phyloP scores from a whole-genome alignment of 2,888 invertebrate genomes.

The Drosophila rellima region DNA sequence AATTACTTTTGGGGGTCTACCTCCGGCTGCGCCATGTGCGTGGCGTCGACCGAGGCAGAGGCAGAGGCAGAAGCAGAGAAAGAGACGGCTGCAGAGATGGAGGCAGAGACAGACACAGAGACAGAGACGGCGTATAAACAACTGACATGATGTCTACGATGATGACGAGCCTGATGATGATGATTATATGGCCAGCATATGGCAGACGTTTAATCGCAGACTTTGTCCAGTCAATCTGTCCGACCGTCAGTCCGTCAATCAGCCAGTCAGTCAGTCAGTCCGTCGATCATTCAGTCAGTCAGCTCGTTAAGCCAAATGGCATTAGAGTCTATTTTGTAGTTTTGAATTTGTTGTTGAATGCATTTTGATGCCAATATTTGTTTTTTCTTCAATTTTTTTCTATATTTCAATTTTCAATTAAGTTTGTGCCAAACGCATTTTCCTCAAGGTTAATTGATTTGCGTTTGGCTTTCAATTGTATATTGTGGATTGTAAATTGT shows the following conservation, averaged over 20 bases:
- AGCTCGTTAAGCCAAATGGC: constrained; percentile 60
- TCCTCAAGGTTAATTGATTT: constrained; percentile 78
- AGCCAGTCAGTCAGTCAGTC: constrained; percentile 20
- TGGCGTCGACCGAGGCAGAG: constrained; percentile 20
- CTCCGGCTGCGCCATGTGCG: constrained; percentile 58
- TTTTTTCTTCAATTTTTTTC: background rate
- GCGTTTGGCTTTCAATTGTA: constrained; percentile 56
- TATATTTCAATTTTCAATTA: constrained; percentile 62
- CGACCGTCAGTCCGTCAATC: constrained; percentile 22
- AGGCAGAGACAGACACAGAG: background rate
- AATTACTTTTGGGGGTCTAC: constrained; percentile 63
- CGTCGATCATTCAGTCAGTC: constrained; percentile 19
- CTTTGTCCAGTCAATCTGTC: constrained; percentile 50
- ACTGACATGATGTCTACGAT: constrained; percentile 32
- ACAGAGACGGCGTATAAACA: constrained; percentile 14
- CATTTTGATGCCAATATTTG: constrained; percentile 62
- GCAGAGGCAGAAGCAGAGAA: constrained; percentile 7
- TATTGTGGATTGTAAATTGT: constrained; percentile 42
- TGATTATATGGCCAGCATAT: constrained; percentile 67
- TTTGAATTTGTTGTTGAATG: constrained; percentile 60
- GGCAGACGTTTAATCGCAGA: constrained; percentile 49
- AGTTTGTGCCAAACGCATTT: constrained; percentile 69
- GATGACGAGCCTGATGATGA: constrained; percentile 25
- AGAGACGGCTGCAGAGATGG: background rate
- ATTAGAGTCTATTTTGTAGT: constrained; percentile 50